Conservation (phyloP, 2,888 invertebrate species). For the Serripes groenlandicus region DNA sequence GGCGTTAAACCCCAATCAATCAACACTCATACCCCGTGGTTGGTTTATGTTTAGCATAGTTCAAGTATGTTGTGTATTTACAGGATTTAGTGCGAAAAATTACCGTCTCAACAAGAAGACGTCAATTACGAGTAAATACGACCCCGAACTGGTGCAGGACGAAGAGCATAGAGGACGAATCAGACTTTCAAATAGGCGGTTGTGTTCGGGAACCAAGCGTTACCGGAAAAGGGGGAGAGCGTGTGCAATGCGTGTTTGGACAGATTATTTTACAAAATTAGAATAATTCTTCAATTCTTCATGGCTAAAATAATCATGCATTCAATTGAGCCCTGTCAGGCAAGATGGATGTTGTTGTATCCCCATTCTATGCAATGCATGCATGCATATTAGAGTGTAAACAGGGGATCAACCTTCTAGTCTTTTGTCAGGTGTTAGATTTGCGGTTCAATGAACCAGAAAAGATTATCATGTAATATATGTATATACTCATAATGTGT, state of each 20-base stretch:
- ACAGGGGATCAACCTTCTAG: neutral
- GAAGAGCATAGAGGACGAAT: neutral
- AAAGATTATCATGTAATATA: no score
- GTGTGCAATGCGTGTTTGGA: constrained; percentile 57
- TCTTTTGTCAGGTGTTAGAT: neutral
- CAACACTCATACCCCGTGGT: no score
- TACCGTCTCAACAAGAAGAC: neutral
- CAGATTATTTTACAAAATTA: constrained; percentile 59
- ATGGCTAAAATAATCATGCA: neutral
- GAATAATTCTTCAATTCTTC: no score
- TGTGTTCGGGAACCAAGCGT: constrained; percentile 45
- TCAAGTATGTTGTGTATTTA: no score
- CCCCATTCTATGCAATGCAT: neutral
- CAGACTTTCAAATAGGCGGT: constrained; percentile 40
- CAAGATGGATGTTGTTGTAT: neutral
- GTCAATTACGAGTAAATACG: neutral
- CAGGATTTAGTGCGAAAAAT: neutral
- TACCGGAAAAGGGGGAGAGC: constrained; percentile 33
- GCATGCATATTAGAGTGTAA: no score
- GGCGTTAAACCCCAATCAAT: no score
- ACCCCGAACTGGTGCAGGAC: constrained; percentile 6
- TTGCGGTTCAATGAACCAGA: no score
- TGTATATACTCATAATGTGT: no score
- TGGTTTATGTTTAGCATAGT: no score
- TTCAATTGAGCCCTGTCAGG: neutral